A percentile compares a stretch with the other conserved stretches of the same genome.
Conservation (phyloP, 1,140 invertebrate species). For the Trachymyrmex cornetzi region DNA sequence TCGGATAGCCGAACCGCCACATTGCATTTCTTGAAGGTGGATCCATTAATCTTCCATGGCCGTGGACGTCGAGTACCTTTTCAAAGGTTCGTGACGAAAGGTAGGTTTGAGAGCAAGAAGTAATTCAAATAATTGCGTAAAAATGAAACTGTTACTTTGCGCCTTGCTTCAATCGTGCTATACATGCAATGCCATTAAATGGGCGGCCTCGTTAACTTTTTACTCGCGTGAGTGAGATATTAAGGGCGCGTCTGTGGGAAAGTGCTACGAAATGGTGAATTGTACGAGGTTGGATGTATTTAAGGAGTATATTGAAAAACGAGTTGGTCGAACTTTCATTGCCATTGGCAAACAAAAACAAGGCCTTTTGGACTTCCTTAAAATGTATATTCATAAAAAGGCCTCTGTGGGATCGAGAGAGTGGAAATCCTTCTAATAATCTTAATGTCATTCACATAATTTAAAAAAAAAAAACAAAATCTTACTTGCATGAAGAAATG, state of each 20-base stretch:
- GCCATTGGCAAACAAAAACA: slow-evolving; percentile 55
- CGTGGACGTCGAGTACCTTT: slow-evolving; percentile 79
- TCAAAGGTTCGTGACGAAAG: slow-evolving; percentile 17
- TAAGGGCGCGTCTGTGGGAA: slow-evolving; percentile 59
- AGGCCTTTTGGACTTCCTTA: background rate
- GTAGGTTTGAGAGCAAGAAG: slow-evolving; percentile 6
- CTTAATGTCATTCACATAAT: slow-evolving; percentile 3
- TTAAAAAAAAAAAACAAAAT: background rate
- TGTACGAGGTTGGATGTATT: background rate
- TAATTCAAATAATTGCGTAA: slow-evolving; percentile 3
- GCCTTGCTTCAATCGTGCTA: background rate
- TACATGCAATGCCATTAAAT: slow-evolving; percentile 5
- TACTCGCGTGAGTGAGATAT: slow-evolving; percentile 11
- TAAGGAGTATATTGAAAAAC: slow-evolving; percentile 6
- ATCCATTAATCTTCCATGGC: slow-evolving; percentile 95
- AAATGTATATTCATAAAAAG: slow-evolving; percentile 24
- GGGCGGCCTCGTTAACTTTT: slow-evolving; percentile 55
- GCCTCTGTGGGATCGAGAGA: background rate
- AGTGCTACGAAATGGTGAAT: slow-evolving; percentile 59
- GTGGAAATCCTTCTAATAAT: background rate
- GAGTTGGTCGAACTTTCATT: slow-evolving; percentile 44
- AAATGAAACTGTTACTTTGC: slow-evolving; percentile 11
- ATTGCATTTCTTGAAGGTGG: slow-evolving; percentile 96
- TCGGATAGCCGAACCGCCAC: slow-evolving; percentile 97
- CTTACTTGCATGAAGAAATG: slow-evolving; percentile 66